Evolutionary conservation across 1,140 invertebrate species (phyloP).

Genomic region (Glossosoma conforme): DNA sequence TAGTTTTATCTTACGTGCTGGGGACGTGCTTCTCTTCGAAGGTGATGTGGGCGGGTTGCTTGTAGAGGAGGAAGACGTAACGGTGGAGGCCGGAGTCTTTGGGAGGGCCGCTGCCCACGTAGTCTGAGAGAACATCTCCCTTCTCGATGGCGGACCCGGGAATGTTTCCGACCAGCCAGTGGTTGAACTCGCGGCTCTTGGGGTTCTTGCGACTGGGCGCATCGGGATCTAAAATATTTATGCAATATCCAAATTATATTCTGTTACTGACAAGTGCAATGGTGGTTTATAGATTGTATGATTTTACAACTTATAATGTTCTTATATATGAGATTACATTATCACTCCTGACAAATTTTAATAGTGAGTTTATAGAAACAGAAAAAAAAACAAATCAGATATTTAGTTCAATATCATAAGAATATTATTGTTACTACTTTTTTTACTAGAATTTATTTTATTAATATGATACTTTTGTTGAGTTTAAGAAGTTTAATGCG

Average conservation of each 20-base stretch:
- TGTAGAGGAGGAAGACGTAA: constrained; percentile 82
- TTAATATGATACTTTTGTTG: too few relatives aligned
- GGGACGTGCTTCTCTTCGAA: constrained; percentile 63
- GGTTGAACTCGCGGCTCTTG: constrained; percentile 66
- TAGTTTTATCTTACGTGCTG: constrained; percentile 45
- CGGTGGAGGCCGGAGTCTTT: constrained; percentile 76
- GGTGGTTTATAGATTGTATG: too few relatives aligned
- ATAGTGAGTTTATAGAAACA: too few relatives aligned
- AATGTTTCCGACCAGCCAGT: constrained; percentile 79
- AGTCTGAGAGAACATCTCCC: constrained; percentile 68
- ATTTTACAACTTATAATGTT: too few relatives aligned
- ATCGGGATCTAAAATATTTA: constrained; percentile 72
- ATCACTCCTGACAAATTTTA: too few relatives aligned
- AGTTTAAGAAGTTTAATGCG: too few relatives aligned
- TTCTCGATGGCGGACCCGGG: constrained; percentile 63
- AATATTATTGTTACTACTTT: too few relatives aligned
- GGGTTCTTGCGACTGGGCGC: constrained; percentile 76
- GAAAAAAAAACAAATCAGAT: too few relatives aligned
- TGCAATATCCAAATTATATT: too few relatives aligned
- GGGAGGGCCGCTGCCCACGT: constrained; percentile 77
- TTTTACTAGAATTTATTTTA: too few relatives aligned
- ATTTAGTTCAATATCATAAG: too few relatives aligned
- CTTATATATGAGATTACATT: too few relatives aligned
- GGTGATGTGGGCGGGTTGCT: constrained; percentile 63
- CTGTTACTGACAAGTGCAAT: constrained; percentile 26